Base-by-base conservation (phyloP, 1,140 invertebrate genomes). In the Odontomachus brunneus region DNA sequence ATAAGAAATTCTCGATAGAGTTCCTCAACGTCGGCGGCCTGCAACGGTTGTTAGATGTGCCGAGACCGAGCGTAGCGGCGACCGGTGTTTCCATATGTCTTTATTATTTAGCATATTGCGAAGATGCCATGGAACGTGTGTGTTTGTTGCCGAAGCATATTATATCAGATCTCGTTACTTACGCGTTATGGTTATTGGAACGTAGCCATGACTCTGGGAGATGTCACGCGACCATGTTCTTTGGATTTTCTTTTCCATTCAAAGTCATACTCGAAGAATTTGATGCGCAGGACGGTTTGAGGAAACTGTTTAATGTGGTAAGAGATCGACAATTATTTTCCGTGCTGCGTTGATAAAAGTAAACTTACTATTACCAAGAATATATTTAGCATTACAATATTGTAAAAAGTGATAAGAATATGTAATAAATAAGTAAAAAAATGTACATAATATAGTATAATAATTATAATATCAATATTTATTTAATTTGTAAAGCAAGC, bases 211-310 rank as follows among this genome's bases (percentile, higher is more conserved):
- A 99, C 93, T 99, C 98, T 0, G 98, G 98, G 49, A 95, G 98
- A 83, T 99, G 98, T 91, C 98, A 99, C 94, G 98, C 98, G 0
- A 98, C 98, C 14, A 99, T 99, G 98, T 99, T 99, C 93, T 99
- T 99, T 92, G 97, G 97, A 0, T 95, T 99, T 72, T 97, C 97
- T 7, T 99, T 99, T 93, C 97, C 98, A 73, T 99, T 99, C 93
- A 96, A 97, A 88, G 96, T 98, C 0, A 97, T 99, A 87, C 93
- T 99, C 1, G 97, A 99, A 85, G 96, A 99, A 91, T 99, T 99
- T 91, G 98, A 99, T 93, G 94, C 96, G 38, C 96, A 98, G 90
- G 98, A 99, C 95, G 98, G 98, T 0, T 94, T 99, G 2, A 93
- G 99, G 14, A 98, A 98, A 93, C 94, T 99, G 15, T 97, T 98